Conservation (phyloP, 1,140 invertebrate genomes). For the Diprion similis region DNA sequence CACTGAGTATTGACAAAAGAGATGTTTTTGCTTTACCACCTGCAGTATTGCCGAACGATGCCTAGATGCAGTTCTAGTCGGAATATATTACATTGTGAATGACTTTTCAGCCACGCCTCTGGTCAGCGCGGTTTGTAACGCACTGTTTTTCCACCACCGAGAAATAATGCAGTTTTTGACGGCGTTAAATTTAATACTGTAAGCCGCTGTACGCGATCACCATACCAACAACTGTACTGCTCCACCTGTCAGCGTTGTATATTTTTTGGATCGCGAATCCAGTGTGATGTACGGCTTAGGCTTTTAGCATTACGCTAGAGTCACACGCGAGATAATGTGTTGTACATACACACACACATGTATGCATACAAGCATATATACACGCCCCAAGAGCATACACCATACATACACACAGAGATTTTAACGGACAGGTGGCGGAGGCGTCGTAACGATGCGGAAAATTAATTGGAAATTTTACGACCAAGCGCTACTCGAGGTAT, state of each 20-base stretch:
- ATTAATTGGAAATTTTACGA: neutral
- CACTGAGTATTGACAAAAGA: too few relatives aligned
- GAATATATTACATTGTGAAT: too few relatives aligned
- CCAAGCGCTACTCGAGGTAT: neutral
- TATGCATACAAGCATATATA: neutral
- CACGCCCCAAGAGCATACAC: neutral
- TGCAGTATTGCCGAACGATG: too few relatives aligned
- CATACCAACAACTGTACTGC: neutral
- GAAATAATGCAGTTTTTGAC: too few relatives aligned
- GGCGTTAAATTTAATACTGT: too few relatives aligned
- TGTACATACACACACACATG: neutral
- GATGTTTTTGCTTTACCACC: too few relatives aligned
- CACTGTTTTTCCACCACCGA: too few relatives aligned
- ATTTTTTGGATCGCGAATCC: slow-evolving; percentile 62
- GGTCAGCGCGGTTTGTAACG: too few relatives aligned
- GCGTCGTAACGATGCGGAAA: neutral
- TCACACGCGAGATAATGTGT: neutral
- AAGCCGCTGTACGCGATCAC: neutral
- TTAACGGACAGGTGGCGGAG: neutral
- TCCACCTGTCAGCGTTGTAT: slow-evolving; percentile 46
- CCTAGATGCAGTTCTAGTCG: too few relatives aligned
- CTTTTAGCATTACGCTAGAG: slow-evolving; percentile 38
- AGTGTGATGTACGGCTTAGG: slow-evolving; percentile 58
- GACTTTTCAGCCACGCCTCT: too few relatives aligned
- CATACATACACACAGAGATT: too few relatives aligned